Evolutionary conservation across 2,113 vertebrate species (phyloP).

Genomic region (Ceratotherium simum): DNA sequence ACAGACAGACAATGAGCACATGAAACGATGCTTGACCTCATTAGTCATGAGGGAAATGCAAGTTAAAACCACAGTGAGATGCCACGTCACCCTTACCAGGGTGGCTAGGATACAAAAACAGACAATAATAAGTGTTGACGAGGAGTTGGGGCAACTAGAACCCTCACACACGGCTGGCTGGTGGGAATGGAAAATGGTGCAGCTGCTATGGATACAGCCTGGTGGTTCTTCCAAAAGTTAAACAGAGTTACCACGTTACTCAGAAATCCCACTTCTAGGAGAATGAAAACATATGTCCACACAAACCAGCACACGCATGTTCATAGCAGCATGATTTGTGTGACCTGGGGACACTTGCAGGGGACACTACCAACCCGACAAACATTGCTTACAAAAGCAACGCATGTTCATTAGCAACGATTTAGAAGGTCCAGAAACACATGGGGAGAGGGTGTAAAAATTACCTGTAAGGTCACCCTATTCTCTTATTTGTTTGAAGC

Average conservation of each 20-base stretch:
- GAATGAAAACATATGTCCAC: neutral
- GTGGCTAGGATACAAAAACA: neutral
- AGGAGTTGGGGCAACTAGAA: neutral
- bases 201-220: no score
- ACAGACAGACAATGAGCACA: neutral
- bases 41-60: no score
- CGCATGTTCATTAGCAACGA: neutral
- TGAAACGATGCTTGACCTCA: accelerated
- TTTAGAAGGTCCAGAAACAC: neutral
- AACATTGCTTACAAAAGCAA: neutral
- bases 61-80: neutral
- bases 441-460: no score
- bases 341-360: neutral
- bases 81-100: no score
- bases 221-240: neutral
- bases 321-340: neutral
- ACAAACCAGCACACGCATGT: accelerated
- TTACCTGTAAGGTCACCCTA: neutral
- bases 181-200: neutral
- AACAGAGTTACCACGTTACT: neutral
- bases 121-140: neutral
- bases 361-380: neutral
- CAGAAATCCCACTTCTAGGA: no score
- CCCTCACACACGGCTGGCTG: neutral
- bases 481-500: neutral